Conservation (phyloP, 2,888 invertebrate species). For the Eubasilissa splendida region DNA sequence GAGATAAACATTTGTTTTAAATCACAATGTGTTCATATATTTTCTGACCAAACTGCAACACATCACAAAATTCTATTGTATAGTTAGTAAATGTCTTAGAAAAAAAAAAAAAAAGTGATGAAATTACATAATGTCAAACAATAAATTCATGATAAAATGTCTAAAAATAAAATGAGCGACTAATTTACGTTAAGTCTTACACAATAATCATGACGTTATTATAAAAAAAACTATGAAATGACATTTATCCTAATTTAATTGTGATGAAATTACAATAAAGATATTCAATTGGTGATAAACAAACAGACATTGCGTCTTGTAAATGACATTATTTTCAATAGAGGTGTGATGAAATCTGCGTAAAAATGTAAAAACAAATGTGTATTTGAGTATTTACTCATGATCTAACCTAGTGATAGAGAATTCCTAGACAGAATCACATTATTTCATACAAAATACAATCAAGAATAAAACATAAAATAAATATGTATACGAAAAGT, state of each 20-base stretch:
- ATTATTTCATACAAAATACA: background rate
- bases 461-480: constrained; percentile 1
- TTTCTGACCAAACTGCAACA: background rate
- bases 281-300: background rate
- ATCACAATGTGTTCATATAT: background rate
- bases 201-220: background rate
- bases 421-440: background rate
- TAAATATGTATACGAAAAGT: background rate
- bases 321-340: background rate
- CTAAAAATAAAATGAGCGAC: background rate
- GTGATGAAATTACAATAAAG: background rate
- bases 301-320: background rate
- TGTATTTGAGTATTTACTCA: constrained; percentile 1
- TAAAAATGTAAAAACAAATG: background rate
- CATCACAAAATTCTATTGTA: background rate
- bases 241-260: background rate
- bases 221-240: background rate
- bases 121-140: background rate
- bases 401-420: background rate
- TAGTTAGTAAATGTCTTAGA: background rate
- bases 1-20: background rate
- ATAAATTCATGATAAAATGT: background rate
- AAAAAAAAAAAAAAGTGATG: background rate
- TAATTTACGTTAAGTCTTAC: background rate
- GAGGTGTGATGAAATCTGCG: background rate